phyloP scores from a whole-genome alignment of 2,888 invertebrate species.

The Coleophora flavipennella region DNA sequence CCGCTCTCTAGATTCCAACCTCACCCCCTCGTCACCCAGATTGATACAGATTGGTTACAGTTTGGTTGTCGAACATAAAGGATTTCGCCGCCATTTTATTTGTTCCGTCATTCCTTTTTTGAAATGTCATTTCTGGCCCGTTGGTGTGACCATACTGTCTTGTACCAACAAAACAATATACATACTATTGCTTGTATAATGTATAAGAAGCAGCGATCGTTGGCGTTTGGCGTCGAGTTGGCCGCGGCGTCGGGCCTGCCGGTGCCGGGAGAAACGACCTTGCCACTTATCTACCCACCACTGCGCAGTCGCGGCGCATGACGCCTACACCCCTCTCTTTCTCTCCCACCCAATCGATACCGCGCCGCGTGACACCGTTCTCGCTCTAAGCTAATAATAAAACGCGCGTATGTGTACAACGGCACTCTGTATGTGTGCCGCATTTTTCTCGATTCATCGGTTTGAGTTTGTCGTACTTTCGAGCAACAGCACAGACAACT shows the following conservation, averaged over 20 bases:
- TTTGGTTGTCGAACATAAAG: too few relatives aligned
- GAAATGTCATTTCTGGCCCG: too few relatives aligned
- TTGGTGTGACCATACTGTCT: too few relatives aligned
- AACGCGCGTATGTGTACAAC: conserved; percentile 25
- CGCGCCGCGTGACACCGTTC: conserved; percentile 28
- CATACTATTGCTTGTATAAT: conserved; percentile 22
- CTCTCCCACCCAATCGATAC: conserved; percentile 39
- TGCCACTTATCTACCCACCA: conserved; percentile 53
- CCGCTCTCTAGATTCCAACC: too few relatives aligned
- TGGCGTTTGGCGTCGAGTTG: conserved; percentile 4
- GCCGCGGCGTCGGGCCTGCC: conserved; percentile 7
- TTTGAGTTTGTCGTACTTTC: too few relatives aligned
- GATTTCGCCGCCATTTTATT: too few relatives aligned
- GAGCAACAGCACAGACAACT: too few relatives aligned
- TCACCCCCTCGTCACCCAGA: too few relatives aligned
- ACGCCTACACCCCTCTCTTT: conserved; percentile 30
- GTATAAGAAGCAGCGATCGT: conserved; percentile 7
- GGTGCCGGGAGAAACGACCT: conserved; percentile 47
- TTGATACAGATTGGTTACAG: too few relatives aligned
- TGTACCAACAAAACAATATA: too few relatives aligned
- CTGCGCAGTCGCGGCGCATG: conserved; percentile 30
- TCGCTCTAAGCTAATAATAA: conserved; percentile 57
- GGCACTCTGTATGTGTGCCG: not conserved
- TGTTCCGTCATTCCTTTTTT: too few relatives aligned
- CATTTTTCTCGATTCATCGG: not conserved